Conservation (phyloP, 2,113 vertebrate species). For the Phodopus roborovskii region DNA sequence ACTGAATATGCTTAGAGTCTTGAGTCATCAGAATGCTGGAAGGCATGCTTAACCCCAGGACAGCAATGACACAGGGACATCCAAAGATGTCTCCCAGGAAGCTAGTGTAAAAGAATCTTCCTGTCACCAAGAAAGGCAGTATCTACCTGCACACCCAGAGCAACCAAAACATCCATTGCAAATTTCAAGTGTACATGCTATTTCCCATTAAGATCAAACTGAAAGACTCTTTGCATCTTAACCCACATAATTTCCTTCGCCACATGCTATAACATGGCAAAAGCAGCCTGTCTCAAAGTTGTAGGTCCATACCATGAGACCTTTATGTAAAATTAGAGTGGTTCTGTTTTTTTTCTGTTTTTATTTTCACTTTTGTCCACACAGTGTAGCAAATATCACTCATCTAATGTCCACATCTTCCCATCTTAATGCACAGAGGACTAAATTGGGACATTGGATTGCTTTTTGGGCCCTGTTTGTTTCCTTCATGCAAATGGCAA, state of each 20-base stretch:
- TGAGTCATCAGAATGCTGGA: neutral
- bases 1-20: neutral
- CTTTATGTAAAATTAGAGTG: conserved; percentile 8
- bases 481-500: conserved; percentile 68
- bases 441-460: conserved; percentile 31
- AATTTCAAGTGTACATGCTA: neutral
- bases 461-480: conserved; percentile 60
- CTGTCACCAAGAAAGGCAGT: neutral
- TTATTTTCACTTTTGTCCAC: neutral
- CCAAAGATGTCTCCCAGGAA: neutral
- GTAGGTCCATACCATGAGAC: neutral
- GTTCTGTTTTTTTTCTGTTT: neutral
- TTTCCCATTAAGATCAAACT: neutral
- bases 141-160: neutral
- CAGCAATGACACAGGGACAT: neutral
- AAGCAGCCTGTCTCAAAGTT: neutral
- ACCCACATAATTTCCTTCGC: neutral
- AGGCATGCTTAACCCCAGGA: neutral
- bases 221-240: neutral
- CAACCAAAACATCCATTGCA: neutral
- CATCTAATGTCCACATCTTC: neutral
- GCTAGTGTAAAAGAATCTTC: neutral
- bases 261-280: neutral
- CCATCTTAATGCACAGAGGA: conserved; percentile 31
- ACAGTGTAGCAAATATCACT: neutral